Base-by-base conservation (phyloP, 1,140 invertebrate genomes). In the Carposina sasakii region DNA sequence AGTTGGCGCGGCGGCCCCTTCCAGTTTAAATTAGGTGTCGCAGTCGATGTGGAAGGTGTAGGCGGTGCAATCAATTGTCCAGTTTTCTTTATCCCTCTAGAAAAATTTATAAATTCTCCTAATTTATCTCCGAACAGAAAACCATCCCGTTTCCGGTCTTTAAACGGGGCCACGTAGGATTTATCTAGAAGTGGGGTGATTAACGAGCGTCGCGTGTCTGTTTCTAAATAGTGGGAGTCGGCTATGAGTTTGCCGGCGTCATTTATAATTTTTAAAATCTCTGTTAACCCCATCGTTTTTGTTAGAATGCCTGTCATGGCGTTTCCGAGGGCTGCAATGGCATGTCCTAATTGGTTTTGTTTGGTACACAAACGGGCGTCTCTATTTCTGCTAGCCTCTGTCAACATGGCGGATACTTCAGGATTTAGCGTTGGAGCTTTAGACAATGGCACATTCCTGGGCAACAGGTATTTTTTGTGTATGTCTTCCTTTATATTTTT, bases 151-250 rank as follows among this genome's bases (percentile, higher is more conserved):
- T 54, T 48, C 4, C 45, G 19, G 17, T 54, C 40, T 36, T 54
- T 54, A 12, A 54, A 44, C 1, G 33, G 21, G 10, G 23, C 42
- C 5, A 36, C 15, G 10, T 45, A 15, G 0, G 15, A 22, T 33
- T 54, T 54, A 22, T 54, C 52, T 13, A 54, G n/a, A 15, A 54
- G 28, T 17, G 45, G 45, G 1, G 24, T 44, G 23, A 54, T 24
- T 3, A 48, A 4, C 9, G 46, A 44, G 1, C 41, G 28, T 5
- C 52, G 40, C 2, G 52, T 54, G 4, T 48, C 45, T 2, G 46
- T 48, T 30, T 54, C 52, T 0, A 22, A 2, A 17, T 24, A 54
- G 17, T 54, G 46, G 13, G 52, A 48, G 15, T 54, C 45, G 1
- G 52, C 45, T 4, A 54, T 6, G 1, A 54, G 12, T 45, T 45